phyloP scores from a whole-genome alignment of 2,797 vertebrate genomes.

The Ptychadena robeensis region DNA sequence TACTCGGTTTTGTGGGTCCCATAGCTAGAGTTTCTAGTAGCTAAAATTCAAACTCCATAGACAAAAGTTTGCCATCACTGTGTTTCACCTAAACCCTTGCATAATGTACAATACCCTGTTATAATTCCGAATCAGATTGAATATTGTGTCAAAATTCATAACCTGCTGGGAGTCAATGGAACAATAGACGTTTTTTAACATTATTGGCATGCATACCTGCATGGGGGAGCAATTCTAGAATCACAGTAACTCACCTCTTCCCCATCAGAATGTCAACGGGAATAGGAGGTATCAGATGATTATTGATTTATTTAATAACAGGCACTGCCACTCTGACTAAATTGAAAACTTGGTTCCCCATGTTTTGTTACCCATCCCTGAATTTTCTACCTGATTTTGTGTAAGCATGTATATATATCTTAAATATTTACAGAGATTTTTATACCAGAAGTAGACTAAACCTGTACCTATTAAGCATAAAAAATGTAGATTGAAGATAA shows the following conservation, averaged over 20 bases:
- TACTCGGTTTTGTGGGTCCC: too few relatives aligned
- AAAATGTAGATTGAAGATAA: constrained; percentile 9
- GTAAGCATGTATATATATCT: not conserved
- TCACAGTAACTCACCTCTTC: not conserved
- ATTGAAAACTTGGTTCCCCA: not conserved
- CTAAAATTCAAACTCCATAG: too few relatives aligned
- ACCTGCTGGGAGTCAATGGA: not conserved
- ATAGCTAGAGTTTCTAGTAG: too few relatives aligned
- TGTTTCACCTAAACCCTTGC: too few relatives aligned
- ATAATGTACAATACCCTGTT: too few relatives aligned
- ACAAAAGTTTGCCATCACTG: too few relatives aligned
- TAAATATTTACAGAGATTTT: constrained; percentile 6
- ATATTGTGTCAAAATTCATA: not conserved
- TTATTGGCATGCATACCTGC: not conserved
- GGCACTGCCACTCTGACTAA: not conserved
- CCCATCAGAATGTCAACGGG: not conserved
- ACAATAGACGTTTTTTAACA: not conserved
- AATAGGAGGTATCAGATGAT: not conserved
- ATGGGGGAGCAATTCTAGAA: not conserved
- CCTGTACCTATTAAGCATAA: not conserved
- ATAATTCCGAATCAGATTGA: too few relatives aligned
- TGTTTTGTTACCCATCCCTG: not conserved
- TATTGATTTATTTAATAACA: not conserved
- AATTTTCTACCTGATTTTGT: not conserved
- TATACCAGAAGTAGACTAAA: not conserved